A percentile compares a stretch with the other conserved stretches of the same genome.
phyloP scores from a whole-genome alignment of 2,888 invertebrate genomes.

The Stenotaenia linearis region DNA sequence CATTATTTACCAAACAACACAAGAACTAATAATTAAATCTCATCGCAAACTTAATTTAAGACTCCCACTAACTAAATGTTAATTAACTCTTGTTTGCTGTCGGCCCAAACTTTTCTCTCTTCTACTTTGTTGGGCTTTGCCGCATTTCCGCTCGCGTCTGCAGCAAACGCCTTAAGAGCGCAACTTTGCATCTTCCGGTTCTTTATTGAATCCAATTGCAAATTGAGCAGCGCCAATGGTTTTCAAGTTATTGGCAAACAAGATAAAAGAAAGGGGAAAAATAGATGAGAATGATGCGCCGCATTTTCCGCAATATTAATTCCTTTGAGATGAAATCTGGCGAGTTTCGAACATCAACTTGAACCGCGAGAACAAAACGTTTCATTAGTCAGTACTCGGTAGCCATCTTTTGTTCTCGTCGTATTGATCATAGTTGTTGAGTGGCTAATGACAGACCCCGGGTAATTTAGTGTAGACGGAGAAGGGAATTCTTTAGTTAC shows the following conservation, averaged over 20 bases:
- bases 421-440: conserved; percentile 7
- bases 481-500: not conserved
- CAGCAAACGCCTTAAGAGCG: not conserved
- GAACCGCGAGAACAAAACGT: not conserved
- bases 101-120: not conserved
- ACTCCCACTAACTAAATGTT: not conserved
- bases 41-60: not conserved
- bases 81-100: not conserved
- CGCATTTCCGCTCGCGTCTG: not conserved
- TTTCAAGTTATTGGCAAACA: not conserved
- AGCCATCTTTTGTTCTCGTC: not conserved
- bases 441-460: conserved; percentile 17
- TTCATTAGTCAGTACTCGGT: not conserved
- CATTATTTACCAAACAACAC: no score
- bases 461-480: not conserved
- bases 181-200: not conserved
- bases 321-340: not conserved
- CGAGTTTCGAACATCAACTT: not conserved
- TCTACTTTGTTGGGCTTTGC: not conserved
- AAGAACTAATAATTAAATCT: no score
- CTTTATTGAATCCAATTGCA: conserved; percentile 2
- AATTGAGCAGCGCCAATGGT: not conserved
- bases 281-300: not conserved
- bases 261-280: not conserved
- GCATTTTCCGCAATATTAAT: not conserved